These are phyloP conservation scores for Chrysopa pallens DNA, from an alignment of 1,140 invertebrate species.

Conservation along the genomic window DNA sequence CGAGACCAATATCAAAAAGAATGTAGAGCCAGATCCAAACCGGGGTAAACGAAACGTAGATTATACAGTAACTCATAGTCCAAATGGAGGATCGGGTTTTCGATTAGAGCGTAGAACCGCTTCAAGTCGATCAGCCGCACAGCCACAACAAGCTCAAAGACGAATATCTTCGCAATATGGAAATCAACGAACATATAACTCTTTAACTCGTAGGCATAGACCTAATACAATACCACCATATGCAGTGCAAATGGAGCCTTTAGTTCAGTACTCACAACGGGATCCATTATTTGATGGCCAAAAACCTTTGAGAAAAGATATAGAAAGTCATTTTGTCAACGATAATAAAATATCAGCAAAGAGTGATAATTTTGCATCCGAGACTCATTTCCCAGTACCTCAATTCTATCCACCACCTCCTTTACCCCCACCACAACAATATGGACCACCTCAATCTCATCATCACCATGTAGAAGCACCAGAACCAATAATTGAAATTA, in stretches of 20 bases:
- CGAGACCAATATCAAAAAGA: not conserved
- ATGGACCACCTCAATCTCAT: slow-evolving; percentile 28
- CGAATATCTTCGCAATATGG: not conserved
- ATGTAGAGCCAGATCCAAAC: not conserved
- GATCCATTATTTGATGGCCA: slow-evolving; percentile 49
- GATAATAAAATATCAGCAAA: slow-evolving; percentile 30
- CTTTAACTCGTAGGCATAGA: slow-evolving; percentile 20
- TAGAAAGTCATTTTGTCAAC: slow-evolving; percentile 24
- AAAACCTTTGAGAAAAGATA: slow-evolving; percentile 18
- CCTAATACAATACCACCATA: slow-evolving; percentile 38
- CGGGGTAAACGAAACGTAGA: not conserved
- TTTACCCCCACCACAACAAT: slow-evolving; percentile 26
- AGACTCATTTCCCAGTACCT: slow-evolving; percentile 25
- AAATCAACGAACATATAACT: not conserved
- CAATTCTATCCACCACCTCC: slow-evolving; percentile 23
- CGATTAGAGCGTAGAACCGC: not conserved
- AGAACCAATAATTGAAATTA: slow-evolving; percentile 80
- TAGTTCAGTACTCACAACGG: slow-evolving; percentile 57
- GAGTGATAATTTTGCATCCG: slow-evolving; percentile 24
- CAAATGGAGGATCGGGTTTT: not conserved
- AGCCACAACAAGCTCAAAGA: not conserved
- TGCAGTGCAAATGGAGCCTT: slow-evolving; percentile 61
- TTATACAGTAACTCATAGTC: not conserved
- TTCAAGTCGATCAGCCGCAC: not conserved
- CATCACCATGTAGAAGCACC: slow-evolving; percentile 54